A percentile compares a stretch with the other conserved stretches of the same genome.
Evolutionary conservation across 1,140 invertebrate genomes (phyloP).

Genomic region (Telenomus remus): DNA sequence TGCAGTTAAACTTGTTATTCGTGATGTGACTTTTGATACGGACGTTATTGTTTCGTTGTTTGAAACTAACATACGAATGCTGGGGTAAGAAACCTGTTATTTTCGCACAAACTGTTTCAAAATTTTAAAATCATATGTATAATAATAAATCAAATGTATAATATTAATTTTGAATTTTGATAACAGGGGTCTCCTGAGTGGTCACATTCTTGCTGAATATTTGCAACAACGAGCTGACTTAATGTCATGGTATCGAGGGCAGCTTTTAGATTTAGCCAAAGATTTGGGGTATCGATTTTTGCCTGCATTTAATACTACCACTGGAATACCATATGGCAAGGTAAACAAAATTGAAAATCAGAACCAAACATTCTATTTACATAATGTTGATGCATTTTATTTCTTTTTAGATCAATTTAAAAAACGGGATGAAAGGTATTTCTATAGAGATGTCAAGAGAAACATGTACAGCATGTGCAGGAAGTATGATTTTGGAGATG

Average conservation of each 20-base stretch:
- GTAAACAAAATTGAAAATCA: conserved; percentile 73
- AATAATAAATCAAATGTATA: background rate
- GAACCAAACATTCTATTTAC: conserved; percentile 1
- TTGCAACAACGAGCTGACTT: conserved; percentile 84
- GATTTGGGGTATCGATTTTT: conserved; percentile 94
- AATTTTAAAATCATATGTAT: conserved; percentile 44
- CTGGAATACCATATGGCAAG: conserved; percentile 96
- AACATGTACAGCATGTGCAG: conserved; percentile 98
- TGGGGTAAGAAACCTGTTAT: conserved; percentile 91
- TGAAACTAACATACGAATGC: conserved; percentile 97
- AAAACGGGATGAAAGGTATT: conserved; percentile 88
- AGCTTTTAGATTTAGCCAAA: conserved; percentile 92
- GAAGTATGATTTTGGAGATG: conserved; percentile 98
- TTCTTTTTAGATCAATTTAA: conserved; percentile 90
- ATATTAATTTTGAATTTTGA: conserved; percentile 11
- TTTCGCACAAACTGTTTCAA: too few relatives aligned
- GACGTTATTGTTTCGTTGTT: conserved; percentile 98
- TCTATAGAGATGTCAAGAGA: conserved; percentile 86
- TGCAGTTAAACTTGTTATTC: conserved; percentile 90
- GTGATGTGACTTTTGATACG: conserved; percentile 92
- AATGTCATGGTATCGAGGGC: conserved; percentile 93
- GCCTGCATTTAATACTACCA: conserved; percentile 98
- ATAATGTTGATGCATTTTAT: too few relatives aligned
- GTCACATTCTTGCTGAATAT: conserved; percentile 92
- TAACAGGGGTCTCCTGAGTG: conserved; percentile 89